Percentiles rank a stretch among this genome's conserved stretches.
Evolutionary conservation across 2,888 invertebrate species (phyloP).

Genomic region (Lasioglossum morio): DNA sequence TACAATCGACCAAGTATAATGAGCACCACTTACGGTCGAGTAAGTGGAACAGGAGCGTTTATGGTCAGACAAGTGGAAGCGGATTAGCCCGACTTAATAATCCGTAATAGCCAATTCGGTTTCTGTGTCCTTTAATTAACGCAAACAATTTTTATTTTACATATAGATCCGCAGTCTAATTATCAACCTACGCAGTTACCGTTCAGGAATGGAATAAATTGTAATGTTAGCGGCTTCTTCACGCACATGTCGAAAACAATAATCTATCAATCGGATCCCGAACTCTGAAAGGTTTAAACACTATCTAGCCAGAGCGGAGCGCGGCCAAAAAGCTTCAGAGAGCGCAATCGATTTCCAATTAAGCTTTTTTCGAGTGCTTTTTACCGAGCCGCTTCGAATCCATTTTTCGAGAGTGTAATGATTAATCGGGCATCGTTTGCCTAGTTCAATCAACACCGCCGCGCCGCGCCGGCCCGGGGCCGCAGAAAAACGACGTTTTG

Average conservation of each 20-base stretch:
- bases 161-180: neutral
- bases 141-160: neutral
- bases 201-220: neutral
- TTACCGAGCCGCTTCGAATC: neutral
- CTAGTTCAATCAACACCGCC: neutral
- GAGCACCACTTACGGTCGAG: neutral
- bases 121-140: too few relatives aligned
- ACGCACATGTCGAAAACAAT: neutral
- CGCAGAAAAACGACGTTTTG: neutral
- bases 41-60: neutral
- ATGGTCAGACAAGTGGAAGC: neutral
- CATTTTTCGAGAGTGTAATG: slow-evolving; percentile 12
- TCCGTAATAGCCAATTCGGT: neutral
- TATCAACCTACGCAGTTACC: neutral
- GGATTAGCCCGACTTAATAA: neutral
- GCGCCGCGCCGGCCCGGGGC: neutral
- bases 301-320: neutral
- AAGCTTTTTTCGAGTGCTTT: slow-evolving; percentile 6
- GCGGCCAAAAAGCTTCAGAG: neutral
- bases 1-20: neutral
- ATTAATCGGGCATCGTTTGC: slow-evolving; percentile 7
- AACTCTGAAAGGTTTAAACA: neutral
- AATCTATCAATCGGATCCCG: neutral
- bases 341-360: slow-evolving; percentile 7
- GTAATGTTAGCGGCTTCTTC: neutral